These are phyloP conservation scores for Eriocheir sinensis DNA, from an alignment of 1,140 invertebrate genomes.

Conservation along the genomic window DNA sequence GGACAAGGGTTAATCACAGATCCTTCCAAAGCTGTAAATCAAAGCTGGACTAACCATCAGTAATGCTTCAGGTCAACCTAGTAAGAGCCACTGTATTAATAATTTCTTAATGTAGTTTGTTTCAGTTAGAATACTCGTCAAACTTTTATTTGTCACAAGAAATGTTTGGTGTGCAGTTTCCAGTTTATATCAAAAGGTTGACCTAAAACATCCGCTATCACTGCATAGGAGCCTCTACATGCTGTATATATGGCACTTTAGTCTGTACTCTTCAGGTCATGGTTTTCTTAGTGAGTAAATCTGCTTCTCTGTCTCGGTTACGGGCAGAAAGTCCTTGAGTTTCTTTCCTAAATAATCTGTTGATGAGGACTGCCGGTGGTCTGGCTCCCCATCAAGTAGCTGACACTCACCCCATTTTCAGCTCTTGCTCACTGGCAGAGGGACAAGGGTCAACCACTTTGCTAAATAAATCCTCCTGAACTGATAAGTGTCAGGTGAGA, in stretches of 20 bases:
- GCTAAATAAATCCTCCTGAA: slow-evolving; percentile 27
- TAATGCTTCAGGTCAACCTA: background rate
- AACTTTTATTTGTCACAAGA: background rate
- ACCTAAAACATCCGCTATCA: background rate
- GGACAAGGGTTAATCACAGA: too few species aligned
- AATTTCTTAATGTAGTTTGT: too few species aligned
- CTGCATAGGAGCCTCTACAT: background rate
- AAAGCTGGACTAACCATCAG: too few species aligned
- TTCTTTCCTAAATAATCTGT: background rate
- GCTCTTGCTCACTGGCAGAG: slow-evolving; percentile 19
- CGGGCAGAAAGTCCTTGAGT: too few species aligned
- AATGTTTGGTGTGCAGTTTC: background rate
- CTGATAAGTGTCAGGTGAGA: background rate
- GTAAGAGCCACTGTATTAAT: background rate
- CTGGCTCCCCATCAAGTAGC: background rate
- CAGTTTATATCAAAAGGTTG: background rate
- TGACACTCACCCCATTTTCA: background rate
- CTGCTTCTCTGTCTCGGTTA: too few species aligned
- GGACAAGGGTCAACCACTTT: slow-evolving; percentile 19
- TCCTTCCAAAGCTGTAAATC: too few species aligned
- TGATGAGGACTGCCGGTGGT: background rate
- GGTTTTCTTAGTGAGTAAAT: background rate
- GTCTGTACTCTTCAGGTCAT: slow-evolving; percentile 6
- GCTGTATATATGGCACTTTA: slow-evolving; percentile 31
- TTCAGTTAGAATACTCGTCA: too few species aligned